Evolutionary conservation across 1,140 invertebrate species (phyloP), one percentile per base, ranked within the genome.

Genomic region (Drosophila azteca): DNA sequence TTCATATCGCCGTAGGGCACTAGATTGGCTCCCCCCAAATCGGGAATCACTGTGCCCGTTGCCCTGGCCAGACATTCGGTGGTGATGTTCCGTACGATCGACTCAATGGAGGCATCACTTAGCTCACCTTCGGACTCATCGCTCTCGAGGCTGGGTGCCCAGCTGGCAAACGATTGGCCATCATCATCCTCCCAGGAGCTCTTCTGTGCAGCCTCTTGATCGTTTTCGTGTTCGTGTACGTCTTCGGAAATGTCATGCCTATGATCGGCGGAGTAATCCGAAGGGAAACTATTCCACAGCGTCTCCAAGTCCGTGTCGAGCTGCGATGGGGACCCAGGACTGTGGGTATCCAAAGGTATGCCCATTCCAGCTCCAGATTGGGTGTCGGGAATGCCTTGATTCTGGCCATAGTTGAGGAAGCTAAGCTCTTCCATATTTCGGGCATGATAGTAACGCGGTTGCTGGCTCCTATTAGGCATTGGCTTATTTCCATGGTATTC

Each of bases 1-100:
- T 43, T 17, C 83, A 88, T 88, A n/a, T 88, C 84, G 3, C 83
- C 83, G 41, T 77, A 88, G 49, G 83, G 83, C 48, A 88, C 79
- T 46, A 88, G 50, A 68, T 88, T 88, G 2, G 83, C 76, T 0
- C 83, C 83, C 46, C 49, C 67, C 0, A 88, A 46, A 24, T 88
- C 76, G 11, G 79, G 83, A 24, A 77, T 5, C n/a, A 77, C 50
- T 0, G 76, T 61, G 2, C 67, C 69, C 3, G 84, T 83, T n/a
- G 84, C 83, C n/a, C 20, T 1, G 0, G 83, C 83, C 48, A 89
- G 22, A 6, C 84, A 88, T 7, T 64, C 63, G 0, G 73, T 63
- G 5, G 85, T 77, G 4, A 88, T 73, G 20, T 73, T 63, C 0
- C 79, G 65, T 13, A 88, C 84, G 72, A 88, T 61, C 0, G 83